Evolutionary conservation across 1,140 invertebrate species (phyloP).

Genomic region (Leptinotarsa defecta): DNA sequence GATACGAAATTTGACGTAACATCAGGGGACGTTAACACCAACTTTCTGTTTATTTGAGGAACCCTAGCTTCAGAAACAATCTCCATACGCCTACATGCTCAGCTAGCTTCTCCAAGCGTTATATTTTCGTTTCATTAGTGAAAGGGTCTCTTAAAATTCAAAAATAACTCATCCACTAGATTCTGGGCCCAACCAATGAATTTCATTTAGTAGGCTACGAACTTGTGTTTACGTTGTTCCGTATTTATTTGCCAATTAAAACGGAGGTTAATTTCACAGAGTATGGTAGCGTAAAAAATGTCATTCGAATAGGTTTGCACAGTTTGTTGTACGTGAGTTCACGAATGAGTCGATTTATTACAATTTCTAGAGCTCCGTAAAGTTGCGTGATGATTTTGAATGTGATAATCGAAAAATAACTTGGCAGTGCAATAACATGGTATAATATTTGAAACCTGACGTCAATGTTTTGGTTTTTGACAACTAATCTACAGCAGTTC

Average conservation of each 20-base stretch:
- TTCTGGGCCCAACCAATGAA: not conserved
- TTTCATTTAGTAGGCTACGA: not conserved
- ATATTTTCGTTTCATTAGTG: not conserved
- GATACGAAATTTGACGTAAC: too few relatives aligned
- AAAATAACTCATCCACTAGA: not conserved
- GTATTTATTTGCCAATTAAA: conserved; percentile 5
- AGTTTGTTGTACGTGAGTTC: not conserved
- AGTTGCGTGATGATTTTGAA: too few relatives aligned
- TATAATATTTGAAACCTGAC: too few relatives aligned
- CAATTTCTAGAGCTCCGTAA: not conserved
- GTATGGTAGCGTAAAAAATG: not conserved
- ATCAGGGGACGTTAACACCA: too few relatives aligned
- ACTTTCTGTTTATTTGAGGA: too few relatives aligned
- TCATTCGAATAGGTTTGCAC: not conserved
- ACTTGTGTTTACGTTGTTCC: not conserved
- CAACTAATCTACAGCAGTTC: not conserved
- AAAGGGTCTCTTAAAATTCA: not conserved
- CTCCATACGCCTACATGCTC: too few relatives aligned
- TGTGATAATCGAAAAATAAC: too few relatives aligned
- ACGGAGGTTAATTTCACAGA: not conserved
- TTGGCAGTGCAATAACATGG: too few relatives aligned
- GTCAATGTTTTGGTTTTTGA: not conserved
- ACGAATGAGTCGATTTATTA: not conserved
- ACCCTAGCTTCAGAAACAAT: too few relatives aligned
- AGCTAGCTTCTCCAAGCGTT: not conserved